Base-by-base conservation (phyloP, 2,113 vertebrate species). In the Scytalopus superciliaris region DNA sequence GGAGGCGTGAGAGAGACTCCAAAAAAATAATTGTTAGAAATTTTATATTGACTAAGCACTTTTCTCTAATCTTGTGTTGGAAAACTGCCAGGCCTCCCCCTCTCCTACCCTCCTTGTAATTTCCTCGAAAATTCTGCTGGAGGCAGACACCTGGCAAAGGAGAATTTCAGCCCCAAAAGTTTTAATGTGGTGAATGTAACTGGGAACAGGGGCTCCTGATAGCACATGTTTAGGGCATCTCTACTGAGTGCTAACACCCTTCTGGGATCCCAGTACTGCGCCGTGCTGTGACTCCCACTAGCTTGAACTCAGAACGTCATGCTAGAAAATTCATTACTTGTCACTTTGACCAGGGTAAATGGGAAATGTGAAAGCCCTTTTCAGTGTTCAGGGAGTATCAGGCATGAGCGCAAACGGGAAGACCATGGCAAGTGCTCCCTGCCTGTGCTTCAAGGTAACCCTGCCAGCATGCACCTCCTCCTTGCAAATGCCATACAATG, bases 401-500 rank as follows among this genome's bases (percentile, higher is more conserved):
- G 77, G 42, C 4, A 0, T 6, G 63, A 93, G 55, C 3, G 5
- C 31, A 79, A 60, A 82, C 40, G 52, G 68, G 77, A 88, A 79
- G 90, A 52, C 42, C 31, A 7, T 1, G 8, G 84, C 82, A 84
- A 92, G 88, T 7, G 28, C 45, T 90, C 82, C 63, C 62, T 3
- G 27, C 88, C 77, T 62, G 66, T 35, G 42, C 69, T 96, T 69
- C 79, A 55, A 96, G 93, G 96, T 91, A 84, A 82, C 73, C 66
- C 55, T 24, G 35, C 74, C 93, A 94, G 84, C 13, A 2, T 52
- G n/a, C 14, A 2, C 86, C 55, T 39, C 93, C 57, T 92, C 31
- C 93, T 94, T 89, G 93, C 93, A 94, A 97, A 96, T 92, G 96
- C 96, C 95, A 90, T 92, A 59, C 53, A 66, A 2, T 27, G 68